A percentile compares a stretch with the other conserved stretches of the same genome.
phyloP scores from a whole-genome alignment of 2,888 invertebrate genomes.

The Platycheirus albimanus region DNA sequence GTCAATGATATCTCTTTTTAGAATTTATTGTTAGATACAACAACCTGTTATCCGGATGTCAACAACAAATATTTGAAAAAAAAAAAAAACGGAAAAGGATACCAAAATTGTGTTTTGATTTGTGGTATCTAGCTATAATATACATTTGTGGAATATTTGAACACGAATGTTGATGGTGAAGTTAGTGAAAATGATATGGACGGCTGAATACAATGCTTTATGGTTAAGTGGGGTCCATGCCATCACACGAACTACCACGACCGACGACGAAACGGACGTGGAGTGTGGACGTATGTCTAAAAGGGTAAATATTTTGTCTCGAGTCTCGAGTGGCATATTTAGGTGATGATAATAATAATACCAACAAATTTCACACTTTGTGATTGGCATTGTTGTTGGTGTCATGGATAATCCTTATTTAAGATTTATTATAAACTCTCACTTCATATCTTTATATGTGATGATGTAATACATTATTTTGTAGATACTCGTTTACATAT shows the following conservation, averaged over 20 bases:
- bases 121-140: constrained; percentile 32
- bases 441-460: neutral
- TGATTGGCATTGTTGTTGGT: constrained; percentile 50
- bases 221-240: constrained; percentile 8
- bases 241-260: too few species aligned
- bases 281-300: too few species aligned
- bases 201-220: constrained; percentile 6
- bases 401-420: constrained; percentile 50
- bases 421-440: constrained; percentile 52
- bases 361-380: constrained; percentile 44
- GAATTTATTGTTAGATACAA: too few species aligned
- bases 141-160: neutral
- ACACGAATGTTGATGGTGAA: neutral
- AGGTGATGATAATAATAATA: constrained; percentile 19
- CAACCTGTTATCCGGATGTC: constrained; percentile 66
- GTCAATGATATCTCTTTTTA: neutral
- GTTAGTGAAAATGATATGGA: constrained; percentile 8
- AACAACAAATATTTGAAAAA: constrained; percentile 38
- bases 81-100: constrained; percentile 51
- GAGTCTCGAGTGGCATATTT: constrained; percentile 37
- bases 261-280: too few species aligned
- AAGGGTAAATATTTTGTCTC: constrained; percentile 31
- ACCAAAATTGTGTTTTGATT: constrained; percentile 60
- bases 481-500: too few species aligned
- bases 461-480: too few species aligned